These are phyloP conservation scores for Trichoplusia ni DNA, from an alignment of 1,140 invertebrate species.

Conservation along the genomic window DNA sequence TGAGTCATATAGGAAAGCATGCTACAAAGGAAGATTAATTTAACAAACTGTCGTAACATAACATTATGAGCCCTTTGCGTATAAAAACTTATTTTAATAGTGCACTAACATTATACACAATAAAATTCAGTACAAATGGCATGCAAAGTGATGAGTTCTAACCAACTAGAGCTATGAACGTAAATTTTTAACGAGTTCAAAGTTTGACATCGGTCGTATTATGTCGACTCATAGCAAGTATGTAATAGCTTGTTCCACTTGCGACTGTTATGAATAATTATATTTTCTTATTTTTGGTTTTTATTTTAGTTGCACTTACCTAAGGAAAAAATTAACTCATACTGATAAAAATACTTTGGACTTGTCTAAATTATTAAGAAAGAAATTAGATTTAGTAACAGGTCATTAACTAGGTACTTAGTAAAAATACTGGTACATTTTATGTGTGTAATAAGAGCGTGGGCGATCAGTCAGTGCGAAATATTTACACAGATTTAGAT, in stretches of 20 bases:
- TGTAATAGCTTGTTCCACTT: conserved; percentile 39
- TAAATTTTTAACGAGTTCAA: conserved; percentile 50
- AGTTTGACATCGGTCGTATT: conserved; percentile 40
- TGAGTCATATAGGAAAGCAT: no score
- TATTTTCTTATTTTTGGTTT: not conserved
- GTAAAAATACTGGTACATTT: no score
- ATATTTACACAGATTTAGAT: no score
- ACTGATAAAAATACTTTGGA: no score
- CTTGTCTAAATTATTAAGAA: no score
- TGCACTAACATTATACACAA: conserved; percentile 32
- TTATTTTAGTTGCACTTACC: not conserved
- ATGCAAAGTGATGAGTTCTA: conserved; percentile 42
- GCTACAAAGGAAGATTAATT: no score
- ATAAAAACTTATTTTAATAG: conserved; percentile 24
- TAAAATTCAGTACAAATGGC: conserved; percentile 41
- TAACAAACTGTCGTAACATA: no score
- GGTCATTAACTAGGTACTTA: no score
- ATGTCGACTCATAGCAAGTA: conserved; percentile 19
- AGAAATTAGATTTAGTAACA: no score
- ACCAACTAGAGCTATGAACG: conserved; percentile 42
- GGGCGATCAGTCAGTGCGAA: no score
- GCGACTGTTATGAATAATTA: not conserved
- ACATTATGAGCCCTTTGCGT: not conserved
- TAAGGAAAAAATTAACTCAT: no score
- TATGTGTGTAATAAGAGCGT: no score